phyloP scores from a whole-genome alignment of 2,888 invertebrate genomes.

The Troides oblongomaculatus region DNA sequence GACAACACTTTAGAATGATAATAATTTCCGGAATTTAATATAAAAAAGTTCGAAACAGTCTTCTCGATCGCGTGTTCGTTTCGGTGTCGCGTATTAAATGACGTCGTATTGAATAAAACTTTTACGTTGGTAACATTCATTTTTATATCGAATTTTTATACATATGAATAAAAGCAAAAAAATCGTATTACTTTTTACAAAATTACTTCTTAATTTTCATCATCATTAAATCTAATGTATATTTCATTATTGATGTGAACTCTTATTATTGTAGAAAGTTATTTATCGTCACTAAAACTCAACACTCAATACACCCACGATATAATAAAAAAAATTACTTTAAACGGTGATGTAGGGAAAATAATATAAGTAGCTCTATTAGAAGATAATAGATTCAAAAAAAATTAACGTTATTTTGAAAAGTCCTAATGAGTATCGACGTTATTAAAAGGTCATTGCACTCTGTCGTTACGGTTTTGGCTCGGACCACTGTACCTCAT shows the following conservation, averaged over 20 bases:
- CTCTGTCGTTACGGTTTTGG: slow-evolving; percentile 16
- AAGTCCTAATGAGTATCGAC: not conserved
- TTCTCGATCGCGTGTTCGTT: slow-evolving; percentile 1
- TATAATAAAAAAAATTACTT: no score
- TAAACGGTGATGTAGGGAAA: no score
- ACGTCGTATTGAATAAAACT: slow-evolving; percentile 3
- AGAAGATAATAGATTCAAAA: no score
- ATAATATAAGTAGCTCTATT: no score
- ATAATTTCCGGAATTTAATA: slow-evolving; percentile 13
- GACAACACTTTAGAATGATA: slow-evolving; percentile 6
- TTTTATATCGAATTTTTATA: not conserved
- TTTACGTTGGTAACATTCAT: not conserved
- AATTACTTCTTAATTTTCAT: no score
- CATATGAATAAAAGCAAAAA: no score
- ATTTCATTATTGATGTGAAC: no score
- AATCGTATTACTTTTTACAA: no score
- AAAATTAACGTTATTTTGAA: not conserved
- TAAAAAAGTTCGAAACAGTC: not conserved
- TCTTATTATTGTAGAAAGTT: no score
- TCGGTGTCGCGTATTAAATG: slow-evolving; percentile 2
- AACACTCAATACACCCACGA: no score
- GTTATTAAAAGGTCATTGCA: slow-evolving; percentile 16
- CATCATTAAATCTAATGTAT: no score
- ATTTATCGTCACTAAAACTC: no score
- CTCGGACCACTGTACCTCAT: not conserved